Conservation (phyloP, 2,113 vertebrate genomes). For the Boleophthalmus pectinirostris region DNA sequence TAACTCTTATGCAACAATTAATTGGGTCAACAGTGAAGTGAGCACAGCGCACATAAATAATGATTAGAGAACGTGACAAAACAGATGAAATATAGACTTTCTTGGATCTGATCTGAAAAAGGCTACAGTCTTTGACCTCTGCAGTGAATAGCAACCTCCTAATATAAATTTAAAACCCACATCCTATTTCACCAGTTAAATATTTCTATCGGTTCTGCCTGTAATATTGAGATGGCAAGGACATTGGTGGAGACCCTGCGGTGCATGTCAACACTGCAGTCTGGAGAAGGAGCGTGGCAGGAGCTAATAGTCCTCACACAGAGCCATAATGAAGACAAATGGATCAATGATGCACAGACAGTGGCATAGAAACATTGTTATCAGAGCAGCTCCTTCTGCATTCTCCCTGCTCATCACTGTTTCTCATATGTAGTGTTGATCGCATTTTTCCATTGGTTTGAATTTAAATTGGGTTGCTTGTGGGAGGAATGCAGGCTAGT, state of each 20-base stretch:
- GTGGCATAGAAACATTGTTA: constrained; percentile 59
- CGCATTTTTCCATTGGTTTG: too few relatives aligned
- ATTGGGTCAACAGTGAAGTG: constrained; percentile 33
- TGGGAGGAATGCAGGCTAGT: too few relatives aligned
- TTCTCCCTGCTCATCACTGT: background rate
- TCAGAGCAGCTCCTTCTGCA: constrained; percentile 35
- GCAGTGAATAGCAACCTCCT: background rate
- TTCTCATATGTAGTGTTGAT: background rate
- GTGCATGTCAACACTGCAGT: constrained; percentile 49
- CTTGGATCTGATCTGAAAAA: background rate
- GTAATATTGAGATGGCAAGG: constrained; percentile 23
- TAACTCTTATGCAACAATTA: constrained; percentile 46
- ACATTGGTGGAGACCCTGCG: constrained; percentile 25
- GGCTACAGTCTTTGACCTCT: constrained; percentile 1
- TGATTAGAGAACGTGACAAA: background rate
- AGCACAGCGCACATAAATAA: constrained; percentile 3
- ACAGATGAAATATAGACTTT: background rate
- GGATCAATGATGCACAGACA: constrained; percentile 62
- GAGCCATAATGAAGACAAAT: constrained; percentile 68
- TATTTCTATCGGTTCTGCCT: constrained; percentile 21
- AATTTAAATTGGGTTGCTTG: too few relatives aligned
- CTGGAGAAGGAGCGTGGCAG: constrained; percentile 56
- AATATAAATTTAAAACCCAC: background rate
- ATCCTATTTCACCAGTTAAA: constrained; percentile 7
- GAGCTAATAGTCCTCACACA: constrained; percentile 63